Percentiles rank a stretch among this genome's conserved stretches.
These are phyloP conservation scores for Epinotia ramella DNA, from an alignment of 2,888 invertebrate species.

Conservation along the genomic window DNA sequence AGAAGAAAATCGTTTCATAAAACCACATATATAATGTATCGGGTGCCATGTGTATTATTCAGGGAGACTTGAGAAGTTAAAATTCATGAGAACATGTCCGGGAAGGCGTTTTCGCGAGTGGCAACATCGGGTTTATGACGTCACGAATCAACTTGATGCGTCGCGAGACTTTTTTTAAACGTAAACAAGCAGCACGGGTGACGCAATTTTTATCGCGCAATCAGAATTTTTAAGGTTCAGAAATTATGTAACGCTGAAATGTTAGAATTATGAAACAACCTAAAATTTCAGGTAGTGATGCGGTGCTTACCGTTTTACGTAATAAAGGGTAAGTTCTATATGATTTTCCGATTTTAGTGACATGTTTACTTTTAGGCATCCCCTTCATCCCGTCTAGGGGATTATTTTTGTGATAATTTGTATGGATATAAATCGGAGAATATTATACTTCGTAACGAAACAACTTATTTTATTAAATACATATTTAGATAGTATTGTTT, in stretches of 20 bases:
- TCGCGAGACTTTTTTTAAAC: conserved; percentile 49
- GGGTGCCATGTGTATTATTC: conserved; percentile 62
- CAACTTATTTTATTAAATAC: no score
- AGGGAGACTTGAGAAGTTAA: conserved; percentile 65
- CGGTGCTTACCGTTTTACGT: no score
- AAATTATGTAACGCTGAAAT: neutral
- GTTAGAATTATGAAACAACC: neutral
- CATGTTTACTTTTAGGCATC: no score
- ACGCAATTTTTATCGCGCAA: conserved; percentile 50
- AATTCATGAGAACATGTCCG: conserved; percentile 73
- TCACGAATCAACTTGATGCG: conserved; percentile 72
- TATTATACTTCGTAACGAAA: no score
- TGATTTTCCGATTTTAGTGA: no score
- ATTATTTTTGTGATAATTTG: no score
- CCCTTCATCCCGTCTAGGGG: no score
- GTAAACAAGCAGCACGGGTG: conserved; percentile 47
- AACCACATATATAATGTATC: conserved; percentile 42
- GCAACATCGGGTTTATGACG: conserved; percentile 70
- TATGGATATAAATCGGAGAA: no score
- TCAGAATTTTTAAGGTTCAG: conserved; percentile 45
- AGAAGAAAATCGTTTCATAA: conserved; percentile 41
- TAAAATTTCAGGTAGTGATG: neutral
- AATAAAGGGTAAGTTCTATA: no score
- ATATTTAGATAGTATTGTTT: no score
- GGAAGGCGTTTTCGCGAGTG: conserved; percentile 63